A percentile compares a stretch with the other conserved stretches of the same genome.
phyloP scores from a whole-genome alignment of 1,140 invertebrate species.

The Nephila pilipes region DNA sequence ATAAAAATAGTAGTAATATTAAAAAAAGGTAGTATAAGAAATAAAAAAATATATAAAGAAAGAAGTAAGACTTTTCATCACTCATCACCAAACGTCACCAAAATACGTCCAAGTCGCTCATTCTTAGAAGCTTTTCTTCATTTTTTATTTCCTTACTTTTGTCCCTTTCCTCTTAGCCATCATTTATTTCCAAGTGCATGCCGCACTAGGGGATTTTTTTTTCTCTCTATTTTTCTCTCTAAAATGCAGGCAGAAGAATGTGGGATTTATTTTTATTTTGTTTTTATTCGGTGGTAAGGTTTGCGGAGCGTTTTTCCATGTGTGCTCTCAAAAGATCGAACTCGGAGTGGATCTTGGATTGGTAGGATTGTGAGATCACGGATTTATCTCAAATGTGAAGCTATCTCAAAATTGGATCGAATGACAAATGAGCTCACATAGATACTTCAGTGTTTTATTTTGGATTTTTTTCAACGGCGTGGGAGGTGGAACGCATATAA shows the following conservation, averaged over 20 bases:
- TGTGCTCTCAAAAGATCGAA: background rate
- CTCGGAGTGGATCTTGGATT: background rate
- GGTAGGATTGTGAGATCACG: slow-evolving; percentile 1
- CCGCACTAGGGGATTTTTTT: slow-evolving; percentile 32
- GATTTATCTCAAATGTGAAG: slow-evolving; percentile 6
- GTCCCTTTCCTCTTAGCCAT: slow-evolving; percentile 43
- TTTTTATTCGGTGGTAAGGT: slow-evolving; percentile 12
- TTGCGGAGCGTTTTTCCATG: slow-evolving; percentile 4
- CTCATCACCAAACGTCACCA: slow-evolving; percentile 67
- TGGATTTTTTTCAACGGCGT: background rate
- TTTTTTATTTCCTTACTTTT: slow-evolving; percentile 42
- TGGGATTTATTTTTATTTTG: slow-evolving; percentile 28
- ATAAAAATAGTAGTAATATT: slow-evolving; percentile 54
- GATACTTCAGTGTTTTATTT: background rate
- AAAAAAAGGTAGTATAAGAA: slow-evolving; percentile 38
- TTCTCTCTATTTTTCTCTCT: slow-evolving; percentile 14
- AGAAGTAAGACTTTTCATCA: slow-evolving; percentile 67
- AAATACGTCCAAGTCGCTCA: slow-evolving; percentile 69
- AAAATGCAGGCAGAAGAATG: slow-evolving; percentile 51
- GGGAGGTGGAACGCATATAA: background rate
- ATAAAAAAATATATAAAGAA: slow-evolving; percentile 46
- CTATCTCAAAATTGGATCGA: background rate
- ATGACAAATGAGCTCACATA: slow-evolving; percentile 1
- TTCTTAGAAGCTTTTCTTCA: slow-evolving; percentile 44
- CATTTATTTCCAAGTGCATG: slow-evolving; percentile 67